Evolutionary conservation across 2,113 vertebrate species (phyloP), one percentile per base, ranked within the genome.

Genomic region (Otocyon megalotis): DNA sequence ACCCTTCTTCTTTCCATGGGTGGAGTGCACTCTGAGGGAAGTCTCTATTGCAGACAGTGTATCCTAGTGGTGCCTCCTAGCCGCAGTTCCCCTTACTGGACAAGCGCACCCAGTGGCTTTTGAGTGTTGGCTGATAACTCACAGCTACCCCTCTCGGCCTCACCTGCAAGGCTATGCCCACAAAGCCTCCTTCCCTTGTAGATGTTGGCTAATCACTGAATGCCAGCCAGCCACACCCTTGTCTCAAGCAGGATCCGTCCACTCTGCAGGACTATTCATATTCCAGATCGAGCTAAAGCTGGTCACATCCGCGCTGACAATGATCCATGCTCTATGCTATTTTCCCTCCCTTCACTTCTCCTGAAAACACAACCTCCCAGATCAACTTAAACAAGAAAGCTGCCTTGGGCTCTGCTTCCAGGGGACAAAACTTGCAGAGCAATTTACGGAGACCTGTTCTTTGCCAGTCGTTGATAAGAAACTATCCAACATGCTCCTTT

Each of bases 21-120:
- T 10, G 5, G 56, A 53, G 80, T 0, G 6, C 37, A 77, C 12
- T 71, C 60, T 15, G 10, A 26, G 22, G 72, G 48, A 15, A 12
- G 22, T 24, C 3, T 24, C 53, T 35, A 28, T 11, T 43, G 20
- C 43, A 72, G 72, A 74, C 0, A 56, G 32, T 1, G 5, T 2
- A 0, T 1, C 3, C 8, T 1, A 50, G 26, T 9, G 5, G 4
- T 10, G 1, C 26, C 82, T 48, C 22, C 60, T 48, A 1, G 26
- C 1, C 22, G 24, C 56, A 24, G 58, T 28, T 3, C 28, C 72
- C 28, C 76, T 69, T 6, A 8, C 72, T 30, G 76, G 74, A n/a
- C 19, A 80, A 74, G 54, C 4, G 1, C 0, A 24, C 50, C 20
- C 56, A 50, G 28, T 7, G 37, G 30, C 71, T 82, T 16, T 8